These are phyloP conservation scores for Sylvilagus bachmani DNA, from an alignment of 2,113 vertebrate genomes.

Conservation along the genomic window DNA sequence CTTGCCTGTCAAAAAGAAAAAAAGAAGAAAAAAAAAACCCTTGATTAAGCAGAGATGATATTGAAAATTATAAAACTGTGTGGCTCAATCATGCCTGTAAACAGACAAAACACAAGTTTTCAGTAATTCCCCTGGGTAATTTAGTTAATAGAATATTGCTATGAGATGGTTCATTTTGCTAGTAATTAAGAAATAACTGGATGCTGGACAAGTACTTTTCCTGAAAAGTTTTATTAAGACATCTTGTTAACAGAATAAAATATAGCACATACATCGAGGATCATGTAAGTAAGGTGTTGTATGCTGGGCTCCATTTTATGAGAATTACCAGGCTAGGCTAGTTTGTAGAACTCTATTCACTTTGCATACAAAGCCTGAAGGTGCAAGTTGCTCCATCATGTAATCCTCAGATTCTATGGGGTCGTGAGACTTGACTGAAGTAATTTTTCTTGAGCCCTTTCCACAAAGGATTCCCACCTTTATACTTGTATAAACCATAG, in stretches of 20 bases:
- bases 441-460: background rate
- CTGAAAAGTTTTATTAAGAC: background rate
- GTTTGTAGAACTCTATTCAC: background rate
- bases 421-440: background rate
- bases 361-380: background rate
- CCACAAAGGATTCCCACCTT: background rate
- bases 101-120: background rate
- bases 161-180: constrained; percentile 1
- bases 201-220: background rate
- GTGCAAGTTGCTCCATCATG: background rate
- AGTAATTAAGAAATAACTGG: constrained; percentile 8
- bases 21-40: background rate
- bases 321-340: background rate
- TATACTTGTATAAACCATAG: background rate
- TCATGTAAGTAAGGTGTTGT: background rate
- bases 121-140: background rate
- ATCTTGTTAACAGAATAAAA: background rate
- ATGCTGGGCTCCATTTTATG: background rate
- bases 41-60: constrained; percentile 15
- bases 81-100: background rate
- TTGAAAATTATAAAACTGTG: background rate
- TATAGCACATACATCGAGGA: background rate
- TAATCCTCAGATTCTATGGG: background rate
- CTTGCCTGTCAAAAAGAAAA: no score
- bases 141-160: background rate